These are phyloP conservation scores for human DNA, from an alignment of 2,113 vertebrate genomes.

Conservation along the genomic window DNA sequence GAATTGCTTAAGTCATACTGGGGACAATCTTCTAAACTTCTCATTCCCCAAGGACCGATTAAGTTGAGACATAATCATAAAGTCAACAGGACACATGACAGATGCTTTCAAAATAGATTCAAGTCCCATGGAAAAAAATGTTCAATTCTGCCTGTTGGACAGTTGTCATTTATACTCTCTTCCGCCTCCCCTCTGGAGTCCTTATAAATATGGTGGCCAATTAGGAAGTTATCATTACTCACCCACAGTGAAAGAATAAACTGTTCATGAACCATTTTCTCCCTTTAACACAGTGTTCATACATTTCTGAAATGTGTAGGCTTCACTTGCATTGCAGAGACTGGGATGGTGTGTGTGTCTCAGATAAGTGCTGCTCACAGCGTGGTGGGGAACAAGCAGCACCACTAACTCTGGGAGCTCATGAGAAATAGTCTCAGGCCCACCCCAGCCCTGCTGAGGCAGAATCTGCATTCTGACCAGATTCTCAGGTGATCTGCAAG, in stretches of 20 bases:
- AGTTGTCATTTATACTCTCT: neutral
- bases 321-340: neutral
- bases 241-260: neutral
- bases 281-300: no score
- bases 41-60: neutral
- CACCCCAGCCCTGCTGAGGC: no score
- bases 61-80: neutral
- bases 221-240: neutral
- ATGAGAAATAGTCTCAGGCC: neutral
- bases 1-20: neutral
- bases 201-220: neutral
- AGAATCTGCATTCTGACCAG: neutral
- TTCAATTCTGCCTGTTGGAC: neutral
- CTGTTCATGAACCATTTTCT: neutral
- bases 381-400: neutral
- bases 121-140: neutral
- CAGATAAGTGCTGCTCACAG: neutral
- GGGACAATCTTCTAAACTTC: neutral
- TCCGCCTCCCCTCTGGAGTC: neutral
- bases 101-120: neutral
- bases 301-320: neutral
- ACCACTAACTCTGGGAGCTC: accelerated
- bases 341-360: accelerated
- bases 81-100: neutral
- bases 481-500: neutral